phyloP scores from a whole-genome alignment of 2,113 vertebrate species.

The Microcebus murinus region DNA sequence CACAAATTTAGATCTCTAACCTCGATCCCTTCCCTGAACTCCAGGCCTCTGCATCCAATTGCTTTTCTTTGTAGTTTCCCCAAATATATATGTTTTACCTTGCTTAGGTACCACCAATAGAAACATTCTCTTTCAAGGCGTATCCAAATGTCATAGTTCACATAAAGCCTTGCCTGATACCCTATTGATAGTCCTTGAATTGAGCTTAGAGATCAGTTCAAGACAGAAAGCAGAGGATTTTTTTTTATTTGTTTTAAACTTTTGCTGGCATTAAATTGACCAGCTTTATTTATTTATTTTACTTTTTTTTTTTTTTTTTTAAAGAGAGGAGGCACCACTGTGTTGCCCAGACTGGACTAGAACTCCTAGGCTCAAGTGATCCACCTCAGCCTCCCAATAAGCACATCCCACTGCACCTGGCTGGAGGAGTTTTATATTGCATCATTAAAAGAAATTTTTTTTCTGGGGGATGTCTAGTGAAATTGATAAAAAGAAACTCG shows the following conservation, averaged over 20 bases:
- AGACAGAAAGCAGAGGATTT: background rate
- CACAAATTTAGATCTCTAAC: background rate
- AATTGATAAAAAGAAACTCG: slow-evolving; percentile 22
- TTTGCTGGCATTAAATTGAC: too few species aligned
- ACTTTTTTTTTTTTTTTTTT: too few species aligned
- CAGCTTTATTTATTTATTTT: too few species aligned
- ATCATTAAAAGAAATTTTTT: background rate
- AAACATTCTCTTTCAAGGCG: slow-evolving; percentile 14
- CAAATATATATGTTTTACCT: background rate
- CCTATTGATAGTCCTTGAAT: background rate
- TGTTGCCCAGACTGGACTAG: background rate
- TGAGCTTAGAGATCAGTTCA: background rate
- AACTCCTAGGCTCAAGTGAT: too few species aligned
- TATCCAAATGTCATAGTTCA: background rate
- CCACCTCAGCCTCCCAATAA: background rate
- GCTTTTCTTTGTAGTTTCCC: background rate
- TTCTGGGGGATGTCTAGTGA: background rate
- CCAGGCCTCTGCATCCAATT: background rate
- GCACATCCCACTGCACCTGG: too few species aligned
- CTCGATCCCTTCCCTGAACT: background rate
- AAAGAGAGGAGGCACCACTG: background rate
- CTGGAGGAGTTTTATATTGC: background rate
- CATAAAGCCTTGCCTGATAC: background rate
- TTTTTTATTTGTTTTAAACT: background rate
- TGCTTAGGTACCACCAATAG: background rate